Evolutionary conservation across 2,888 invertebrate genomes (phyloP), one percentile per base, ranked within the genome.

Genomic region (Gnatocerus cornutus): DNA sequence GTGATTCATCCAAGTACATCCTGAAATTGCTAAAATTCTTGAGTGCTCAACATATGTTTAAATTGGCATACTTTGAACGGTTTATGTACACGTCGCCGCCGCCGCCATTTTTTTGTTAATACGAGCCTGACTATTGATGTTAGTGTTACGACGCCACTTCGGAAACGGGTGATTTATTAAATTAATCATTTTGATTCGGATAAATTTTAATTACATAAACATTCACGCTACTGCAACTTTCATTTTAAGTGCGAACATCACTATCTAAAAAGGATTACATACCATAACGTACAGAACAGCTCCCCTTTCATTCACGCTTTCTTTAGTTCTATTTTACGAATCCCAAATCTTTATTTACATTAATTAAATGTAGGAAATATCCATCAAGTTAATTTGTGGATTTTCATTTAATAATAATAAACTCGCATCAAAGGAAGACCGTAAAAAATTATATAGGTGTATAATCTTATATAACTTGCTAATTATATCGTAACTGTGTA

Each of bases 1-100:
- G 71, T 73, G 73, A 71, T 64, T 73, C 71, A 73, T 50, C 55
- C 56, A 29, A 21, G 41, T 62, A 72, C 72, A 75, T 74, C 71
- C 73, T 74, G 74, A 74, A 74, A 75, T 74, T 72, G 69, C 69
- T 71, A 58, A 72, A 69, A 72, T 73, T 75, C 73, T 70, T 72
- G 50, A 37, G 45, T 71, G 70, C 64, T 69, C 45, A 72, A 71
- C 75, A 75, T 67, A 71, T 75, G 74, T 72, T 73, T 69, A 71
- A 74, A 72, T 74, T 74, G 75, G 73, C 75, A 74, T 72, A 72
- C 73, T 73, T 63, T 30, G 14, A 29, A n/a, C n/a, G 59, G 52
- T 67, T 59, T 53, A 53, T 61, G 43, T 37, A 50, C 52, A 62
- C 45, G 21, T 43, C 27, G 4, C 10, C 4, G 13, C 10, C 4